Evolutionary conservation across 2,888 invertebrate genomes (phyloP).

Genomic region (Spodoptera picta): DNA sequence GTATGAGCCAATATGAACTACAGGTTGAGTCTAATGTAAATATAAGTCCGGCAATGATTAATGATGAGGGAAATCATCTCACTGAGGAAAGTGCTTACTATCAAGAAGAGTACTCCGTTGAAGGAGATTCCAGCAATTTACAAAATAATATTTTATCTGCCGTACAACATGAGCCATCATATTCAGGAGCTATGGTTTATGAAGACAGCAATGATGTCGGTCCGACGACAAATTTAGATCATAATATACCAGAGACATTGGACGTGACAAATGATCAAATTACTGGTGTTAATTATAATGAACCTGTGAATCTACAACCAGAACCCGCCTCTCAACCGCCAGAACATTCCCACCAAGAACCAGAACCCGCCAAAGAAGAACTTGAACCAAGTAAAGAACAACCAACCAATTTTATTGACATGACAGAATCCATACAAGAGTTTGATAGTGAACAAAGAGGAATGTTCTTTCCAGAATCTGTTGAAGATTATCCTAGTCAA

Average conservation of each 20-base stretch:
- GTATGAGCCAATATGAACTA: slow-evolving; percentile 1
- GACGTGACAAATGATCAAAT: slow-evolving; percentile 5
- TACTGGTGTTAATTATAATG: too few species aligned
- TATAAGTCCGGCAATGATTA: not conserved
- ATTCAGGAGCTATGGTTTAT: slow-evolving; percentile 42
- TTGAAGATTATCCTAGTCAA: slow-evolving; percentile 59
- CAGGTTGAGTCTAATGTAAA: slow-evolving; percentile 13
- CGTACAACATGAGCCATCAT: slow-evolving; percentile 28
- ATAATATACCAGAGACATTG: slow-evolving; percentile 24
- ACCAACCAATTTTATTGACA: slow-evolving; percentile 9
- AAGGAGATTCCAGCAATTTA: slow-evolving; percentile 3
- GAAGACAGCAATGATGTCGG: slow-evolving; percentile 46
- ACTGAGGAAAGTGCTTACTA: slow-evolving; percentile 4
- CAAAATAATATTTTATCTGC: slow-evolving; percentile 29
- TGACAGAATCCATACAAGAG: slow-evolving; percentile 60
- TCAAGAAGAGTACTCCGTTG: slow-evolving; percentile 8
- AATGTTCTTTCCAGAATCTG: slow-evolving; percentile 73
- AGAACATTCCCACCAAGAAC: not conserved
- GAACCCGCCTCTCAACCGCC: too few species aligned
- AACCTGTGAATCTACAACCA: too few species aligned
- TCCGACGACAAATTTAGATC: slow-evolving; percentile 43
- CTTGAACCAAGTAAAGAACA: slow-evolving; percentile 19
- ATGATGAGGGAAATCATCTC: too few species aligned
- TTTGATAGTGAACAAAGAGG: slow-evolving; percentile 73
- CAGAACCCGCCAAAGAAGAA: slow-evolving; percentile 8